Conservation (phyloP, 2,797 vertebrate genomes). For the Myiothlypis coronata region DNA sequence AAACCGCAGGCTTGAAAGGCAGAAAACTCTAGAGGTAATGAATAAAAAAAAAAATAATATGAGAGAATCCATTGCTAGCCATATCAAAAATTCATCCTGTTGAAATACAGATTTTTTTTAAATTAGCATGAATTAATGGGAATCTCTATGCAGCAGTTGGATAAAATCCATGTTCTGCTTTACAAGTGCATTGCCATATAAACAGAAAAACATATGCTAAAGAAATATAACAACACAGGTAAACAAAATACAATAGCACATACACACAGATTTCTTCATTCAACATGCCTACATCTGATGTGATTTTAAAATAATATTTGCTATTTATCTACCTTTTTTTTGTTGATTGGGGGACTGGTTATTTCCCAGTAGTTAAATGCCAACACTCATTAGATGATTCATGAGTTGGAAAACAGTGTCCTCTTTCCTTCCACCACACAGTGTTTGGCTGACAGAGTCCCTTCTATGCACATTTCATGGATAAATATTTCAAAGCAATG, state of each 20-base stretch:
- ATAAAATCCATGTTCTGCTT: not conserved
- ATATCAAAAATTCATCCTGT: not conserved
- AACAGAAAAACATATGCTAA: conserved; percentile 1
- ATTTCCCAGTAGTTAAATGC: not conserved
- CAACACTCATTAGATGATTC: not conserved
- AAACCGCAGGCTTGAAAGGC: not conserved
- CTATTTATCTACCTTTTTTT: not conserved
- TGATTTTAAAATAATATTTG: not conserved
- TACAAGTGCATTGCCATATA: not conserved
- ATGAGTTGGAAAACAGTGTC: not conserved
- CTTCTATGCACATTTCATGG: not conserved
- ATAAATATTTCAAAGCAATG: conserved; percentile 6
- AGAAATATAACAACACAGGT: not conserved
- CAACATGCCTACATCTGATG: not conserved
- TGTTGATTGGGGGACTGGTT: not conserved
- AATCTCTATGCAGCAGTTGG: not conserved
- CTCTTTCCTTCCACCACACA: not conserved
- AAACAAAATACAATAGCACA: not conserved
- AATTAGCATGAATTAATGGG: not conserved
- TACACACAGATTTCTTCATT: not conserved
- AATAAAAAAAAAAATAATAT: not conserved
- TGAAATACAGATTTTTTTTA: not conserved
- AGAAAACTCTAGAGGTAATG: not conserved
- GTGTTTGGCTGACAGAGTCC: not conserved
- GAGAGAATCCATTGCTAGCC: not conserved